Evolutionary conservation across 2,888 invertebrate genomes (phyloP).

Genomic region (Dasysyrphus albostriatus): DNA sequence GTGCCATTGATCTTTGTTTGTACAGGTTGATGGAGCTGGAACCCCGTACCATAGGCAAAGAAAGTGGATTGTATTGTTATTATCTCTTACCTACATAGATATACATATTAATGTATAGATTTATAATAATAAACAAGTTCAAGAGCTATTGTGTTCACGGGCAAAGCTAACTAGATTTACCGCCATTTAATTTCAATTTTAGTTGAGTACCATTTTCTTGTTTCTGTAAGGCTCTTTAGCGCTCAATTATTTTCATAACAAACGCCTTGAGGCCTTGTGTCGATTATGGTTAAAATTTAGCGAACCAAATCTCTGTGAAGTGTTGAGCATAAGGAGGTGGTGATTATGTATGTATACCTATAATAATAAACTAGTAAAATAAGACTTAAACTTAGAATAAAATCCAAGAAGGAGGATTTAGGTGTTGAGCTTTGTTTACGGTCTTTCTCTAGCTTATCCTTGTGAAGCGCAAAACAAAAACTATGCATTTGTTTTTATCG

Average conservation of each 20-base stretch:
- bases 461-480: too few relatives aligned
- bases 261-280: not conserved
- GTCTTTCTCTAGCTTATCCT: too few relatives aligned
- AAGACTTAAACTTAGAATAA: too few relatives aligned
- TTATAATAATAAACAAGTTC: constrained; percentile 36
- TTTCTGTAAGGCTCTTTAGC: constrained; percentile 13
- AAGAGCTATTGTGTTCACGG: constrained; percentile 51
- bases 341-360: not conserved
- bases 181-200: not conserved
- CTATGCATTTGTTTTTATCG: too few relatives aligned
- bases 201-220: constrained; percentile 23
- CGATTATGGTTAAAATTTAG: constrained; percentile 32
- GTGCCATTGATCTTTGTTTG: constrained; percentile 56
- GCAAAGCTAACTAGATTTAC: constrained; percentile 8
- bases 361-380: too few relatives aligned
- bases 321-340: not conserved
- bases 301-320: constrained; percentile 43
- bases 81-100: not conserved
- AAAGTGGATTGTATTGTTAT: constrained; percentile 35
- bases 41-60: constrained; percentile 26
- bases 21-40: not conserved
- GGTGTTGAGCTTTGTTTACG: too few relatives aligned
- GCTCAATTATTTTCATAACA: constrained; percentile 26
- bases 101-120: not conserved
- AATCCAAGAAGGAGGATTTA: too few relatives aligned